Evolutionary conservation across 2,888 invertebrate species (phyloP).

Genomic region (Seladonia tumulorum): DNA sequence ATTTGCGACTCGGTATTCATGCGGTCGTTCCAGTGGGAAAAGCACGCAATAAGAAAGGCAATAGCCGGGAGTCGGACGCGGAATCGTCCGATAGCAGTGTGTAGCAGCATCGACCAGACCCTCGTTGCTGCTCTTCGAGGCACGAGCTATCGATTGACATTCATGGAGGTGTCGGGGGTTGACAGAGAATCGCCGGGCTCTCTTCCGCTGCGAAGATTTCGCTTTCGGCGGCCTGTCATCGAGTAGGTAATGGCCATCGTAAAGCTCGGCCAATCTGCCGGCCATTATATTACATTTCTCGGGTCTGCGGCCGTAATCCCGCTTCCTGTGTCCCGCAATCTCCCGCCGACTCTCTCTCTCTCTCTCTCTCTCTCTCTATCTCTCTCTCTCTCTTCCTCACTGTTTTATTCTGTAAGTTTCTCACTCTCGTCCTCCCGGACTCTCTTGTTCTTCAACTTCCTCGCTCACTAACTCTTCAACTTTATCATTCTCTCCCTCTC

Average conservation of each 20-base stretch:
- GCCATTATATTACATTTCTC: background rate
- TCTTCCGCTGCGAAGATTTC: background rate
- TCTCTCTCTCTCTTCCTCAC: background rate
- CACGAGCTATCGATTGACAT: conserved; percentile 1
- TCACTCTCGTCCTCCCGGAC: too few species aligned
- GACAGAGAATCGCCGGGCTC: background rate
- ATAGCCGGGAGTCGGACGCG: background rate
- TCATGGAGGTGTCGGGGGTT: background rate
- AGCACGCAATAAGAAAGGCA: background rate
- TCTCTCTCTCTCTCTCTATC: too few species aligned
- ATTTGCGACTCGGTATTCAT: conserved; percentile 1
- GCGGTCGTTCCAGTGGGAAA: background rate
- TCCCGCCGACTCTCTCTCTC: background rate
- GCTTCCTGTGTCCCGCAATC: background rate
- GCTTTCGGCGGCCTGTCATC: background rate
- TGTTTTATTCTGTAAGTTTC: too few species aligned
- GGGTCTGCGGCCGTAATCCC: background rate
- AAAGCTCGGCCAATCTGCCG: background rate
- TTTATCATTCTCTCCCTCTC: too few species aligned
- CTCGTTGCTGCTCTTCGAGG: background rate
- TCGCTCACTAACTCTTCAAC: too few species aligned
- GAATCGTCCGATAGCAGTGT: background rate
- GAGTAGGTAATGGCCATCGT: background rate
- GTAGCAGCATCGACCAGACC: too few species aligned
- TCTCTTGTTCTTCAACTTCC: background rate